Percentiles rank a stretch among this genome's conserved stretches.
These are phyloP conservation scores for Miichthys miiuy DNA, from an alignment of 2,797 vertebrate genomes.

Conservation along the genomic window DNA sequence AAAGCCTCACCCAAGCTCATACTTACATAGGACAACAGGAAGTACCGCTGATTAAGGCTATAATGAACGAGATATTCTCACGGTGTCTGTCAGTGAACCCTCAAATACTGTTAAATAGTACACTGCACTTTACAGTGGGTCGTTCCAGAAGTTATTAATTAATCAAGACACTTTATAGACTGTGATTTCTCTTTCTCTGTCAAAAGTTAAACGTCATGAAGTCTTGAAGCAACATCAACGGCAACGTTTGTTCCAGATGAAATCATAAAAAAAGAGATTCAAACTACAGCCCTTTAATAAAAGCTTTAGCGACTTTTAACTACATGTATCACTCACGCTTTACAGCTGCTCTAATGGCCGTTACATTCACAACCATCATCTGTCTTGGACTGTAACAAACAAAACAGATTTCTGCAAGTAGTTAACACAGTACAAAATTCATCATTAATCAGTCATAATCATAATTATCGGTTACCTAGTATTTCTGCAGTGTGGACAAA, in stretches of 20 bases:
- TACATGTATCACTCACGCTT: too few species aligned
- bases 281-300: not conserved
- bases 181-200: not conserved
- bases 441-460: too few species aligned
- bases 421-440: too few species aligned
- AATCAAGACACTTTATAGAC: not conserved
- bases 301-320: not conserved
- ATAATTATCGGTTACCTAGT: too few species aligned
- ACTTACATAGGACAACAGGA: slow-evolving; percentile 28
- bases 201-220: not conserved
- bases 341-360: too few species aligned
- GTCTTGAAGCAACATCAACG: not conserved
- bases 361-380: not conserved
- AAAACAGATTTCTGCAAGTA: too few species aligned
- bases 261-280: not conserved
- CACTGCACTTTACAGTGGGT: not conserved
- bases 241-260: not conserved
- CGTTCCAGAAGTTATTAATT: not conserved
- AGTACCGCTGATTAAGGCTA: not conserved
- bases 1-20: slow-evolving; percentile 20
- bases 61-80: not conserved
- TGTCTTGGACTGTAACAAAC: not conserved
- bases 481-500: too few species aligned
- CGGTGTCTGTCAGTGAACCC: not conserved
- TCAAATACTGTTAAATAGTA: not conserved